Evolutionary conservation across 2,113 vertebrate species (phyloP).

Genomic region (Brachyhypopomus occidentalis): DNA sequence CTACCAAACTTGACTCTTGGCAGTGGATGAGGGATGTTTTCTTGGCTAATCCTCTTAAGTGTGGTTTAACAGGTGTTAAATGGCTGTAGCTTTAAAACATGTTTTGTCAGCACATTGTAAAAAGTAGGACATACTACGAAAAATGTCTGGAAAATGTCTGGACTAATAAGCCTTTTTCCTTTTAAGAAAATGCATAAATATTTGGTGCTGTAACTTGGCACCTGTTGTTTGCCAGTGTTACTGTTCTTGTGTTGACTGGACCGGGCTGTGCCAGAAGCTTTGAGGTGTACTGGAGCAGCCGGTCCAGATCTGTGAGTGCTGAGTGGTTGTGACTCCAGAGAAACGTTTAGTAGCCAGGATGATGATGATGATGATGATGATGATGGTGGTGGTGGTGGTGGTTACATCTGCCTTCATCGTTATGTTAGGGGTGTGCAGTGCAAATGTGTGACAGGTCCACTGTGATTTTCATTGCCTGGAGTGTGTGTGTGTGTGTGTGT

Average conservation of each 20-base stretch:
- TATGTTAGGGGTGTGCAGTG: neutral
- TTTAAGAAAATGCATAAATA: neutral
- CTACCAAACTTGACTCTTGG: neutral
- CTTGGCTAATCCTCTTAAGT: neutral
- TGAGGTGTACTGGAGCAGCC: neutral
- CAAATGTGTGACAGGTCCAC: too few species aligned
- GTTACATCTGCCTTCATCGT: too few species aligned
- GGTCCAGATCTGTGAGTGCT: neutral
- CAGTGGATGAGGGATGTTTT: slow-evolving; percentile 26
- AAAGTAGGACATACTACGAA: neutral
- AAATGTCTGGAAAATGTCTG: slow-evolving; percentile 9
- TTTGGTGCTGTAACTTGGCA: neutral
- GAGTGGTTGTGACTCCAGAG: neutral
- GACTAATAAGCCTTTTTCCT: neutral
- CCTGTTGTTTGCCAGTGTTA: neutral
- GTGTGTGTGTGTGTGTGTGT: too few species aligned
- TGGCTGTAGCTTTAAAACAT: slow-evolving; percentile 17
- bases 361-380: neutral
- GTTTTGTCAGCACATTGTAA: slow-evolving; percentile 19
- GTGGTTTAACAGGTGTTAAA: neutral
- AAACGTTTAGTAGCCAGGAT: neutral
- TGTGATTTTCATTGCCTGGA: too few species aligned
- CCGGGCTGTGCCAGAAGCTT: neutral
- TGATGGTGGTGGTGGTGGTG: neutral
- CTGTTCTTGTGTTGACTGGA: neutral